Conservation (phyloP, 2,113 vertebrate genomes). For the Toxotes chatareus region DNA sequence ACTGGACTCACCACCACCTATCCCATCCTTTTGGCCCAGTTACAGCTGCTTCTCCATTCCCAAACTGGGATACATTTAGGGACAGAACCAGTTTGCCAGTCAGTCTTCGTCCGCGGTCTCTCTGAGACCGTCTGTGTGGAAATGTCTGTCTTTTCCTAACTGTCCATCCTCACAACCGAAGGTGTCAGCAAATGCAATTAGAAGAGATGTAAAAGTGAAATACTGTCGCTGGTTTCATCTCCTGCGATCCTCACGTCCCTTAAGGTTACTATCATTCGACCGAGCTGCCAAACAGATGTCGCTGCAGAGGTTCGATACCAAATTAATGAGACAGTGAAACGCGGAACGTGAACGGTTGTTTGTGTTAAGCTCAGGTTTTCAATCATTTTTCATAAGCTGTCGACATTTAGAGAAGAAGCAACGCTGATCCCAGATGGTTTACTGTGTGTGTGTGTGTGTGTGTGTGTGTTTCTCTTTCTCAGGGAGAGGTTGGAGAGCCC, state of each 20-base stretch:
- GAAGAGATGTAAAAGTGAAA: constrained; percentile 51
- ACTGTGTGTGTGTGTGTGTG: constrained; percentile 46
- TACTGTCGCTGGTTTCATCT: constrained; percentile 51
- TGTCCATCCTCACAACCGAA: constrained; percentile 64
- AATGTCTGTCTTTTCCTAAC: constrained; percentile 24
- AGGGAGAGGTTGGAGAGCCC: constrained; percentile 97
- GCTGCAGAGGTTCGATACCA: constrained; percentile 46
- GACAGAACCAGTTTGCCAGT: constrained; percentile 44
- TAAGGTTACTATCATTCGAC: constrained; percentile 29
- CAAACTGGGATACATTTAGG: not conserved
- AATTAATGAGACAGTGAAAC: not conserved
- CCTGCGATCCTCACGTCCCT: constrained; percentile 35
- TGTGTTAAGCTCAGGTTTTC: not conserved
- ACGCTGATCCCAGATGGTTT: not conserved
- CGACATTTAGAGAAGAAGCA: constrained; percentile 4
- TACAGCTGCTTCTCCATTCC: constrained; percentile 1
- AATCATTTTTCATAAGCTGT: constrained; percentile 1
- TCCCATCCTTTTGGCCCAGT: constrained; percentile 1
- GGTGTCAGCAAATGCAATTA: constrained; percentile 47
- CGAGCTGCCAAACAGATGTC: constrained; percentile 50
- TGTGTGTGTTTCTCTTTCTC: constrained; percentile 67
- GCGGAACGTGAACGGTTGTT: not conserved
- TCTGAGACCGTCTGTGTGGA: constrained; percentile 64
- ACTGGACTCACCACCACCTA: not conserved
- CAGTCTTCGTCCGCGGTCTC: constrained; percentile 50